phyloP scores from a whole-genome alignment of 2,113 vertebrate genomes.

The Lampris incognitus region DNA sequence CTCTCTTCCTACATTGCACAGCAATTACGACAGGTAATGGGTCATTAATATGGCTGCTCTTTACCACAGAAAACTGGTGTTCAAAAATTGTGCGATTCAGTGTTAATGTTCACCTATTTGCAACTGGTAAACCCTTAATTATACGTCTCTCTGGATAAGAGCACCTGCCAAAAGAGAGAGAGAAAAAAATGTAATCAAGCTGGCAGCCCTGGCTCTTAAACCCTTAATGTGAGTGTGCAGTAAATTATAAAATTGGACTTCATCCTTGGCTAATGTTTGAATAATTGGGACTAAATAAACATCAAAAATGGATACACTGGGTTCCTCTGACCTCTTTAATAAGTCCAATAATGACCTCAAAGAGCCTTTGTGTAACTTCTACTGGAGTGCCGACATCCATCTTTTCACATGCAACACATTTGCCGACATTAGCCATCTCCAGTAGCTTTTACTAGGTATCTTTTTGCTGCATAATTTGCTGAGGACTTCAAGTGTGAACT shows the following conservation, averaged over 20 bases:
- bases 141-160: neutral
- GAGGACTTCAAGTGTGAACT: too few species aligned
- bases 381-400: too few species aligned
- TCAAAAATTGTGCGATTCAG: neutral
- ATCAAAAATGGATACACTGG: neutral
- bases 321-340: neutral
- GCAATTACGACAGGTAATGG: slow-evolving; percentile 2
- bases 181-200: neutral
- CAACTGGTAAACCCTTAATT: neutral
- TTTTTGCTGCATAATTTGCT: too few species aligned
- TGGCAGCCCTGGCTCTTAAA: slow-evolving; percentile 7
- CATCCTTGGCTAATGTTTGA: neutral
- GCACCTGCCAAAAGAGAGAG: neutral
- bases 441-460: too few species aligned
- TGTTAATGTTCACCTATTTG: neutral
- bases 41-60: slow-evolving; percentile 12
- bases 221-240: neutral
- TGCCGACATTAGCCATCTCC: too few species aligned
- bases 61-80: neutral
- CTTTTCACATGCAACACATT: too few species aligned
- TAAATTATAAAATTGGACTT: slow-evolving; percentile 7
- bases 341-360: neutral
- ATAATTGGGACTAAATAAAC: neutral
- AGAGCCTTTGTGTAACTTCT: neutral
- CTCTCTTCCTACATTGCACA: slow-evolving; percentile 2